Conservation (phyloP, 2,113 vertebrate genomes). For the Anser cygnoides region DNA sequence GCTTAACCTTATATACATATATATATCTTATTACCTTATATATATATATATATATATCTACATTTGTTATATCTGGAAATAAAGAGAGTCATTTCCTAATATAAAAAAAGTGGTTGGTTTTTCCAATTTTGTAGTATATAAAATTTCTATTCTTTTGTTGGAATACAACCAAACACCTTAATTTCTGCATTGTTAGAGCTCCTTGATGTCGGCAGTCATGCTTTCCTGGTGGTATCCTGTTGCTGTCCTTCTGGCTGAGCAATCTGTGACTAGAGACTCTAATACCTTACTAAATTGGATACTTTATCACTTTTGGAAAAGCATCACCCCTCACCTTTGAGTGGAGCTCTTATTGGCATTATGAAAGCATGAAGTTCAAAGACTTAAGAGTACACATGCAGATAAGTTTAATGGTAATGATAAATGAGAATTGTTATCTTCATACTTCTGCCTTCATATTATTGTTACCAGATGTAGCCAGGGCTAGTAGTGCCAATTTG, state of each 20-base stretch:
- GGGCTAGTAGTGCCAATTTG: conserved; percentile 44
- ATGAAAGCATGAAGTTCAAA: conserved; percentile 43
- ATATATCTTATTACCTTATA: too few relatives aligned
- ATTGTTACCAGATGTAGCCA: conserved; percentile 55
- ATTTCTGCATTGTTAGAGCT: not conserved
- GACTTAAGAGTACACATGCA: not conserved
- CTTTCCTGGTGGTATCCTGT: not conserved
- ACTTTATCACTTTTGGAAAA: conserved; percentile 28
- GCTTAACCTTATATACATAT: not conserved
- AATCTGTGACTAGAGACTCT: not conserved
- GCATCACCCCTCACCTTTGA: conserved; percentile 13
- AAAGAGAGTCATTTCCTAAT: not conserved
- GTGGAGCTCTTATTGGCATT: not conserved
- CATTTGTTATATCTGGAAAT: not conserved
- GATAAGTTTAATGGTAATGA: conserved; percentile 54
- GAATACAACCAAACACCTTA: not conserved
- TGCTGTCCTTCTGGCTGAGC: not conserved
- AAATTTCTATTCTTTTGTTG: not conserved
- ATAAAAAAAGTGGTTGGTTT: not conserved
- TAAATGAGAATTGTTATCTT: conserved; percentile 64
- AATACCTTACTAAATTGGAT: not conserved
- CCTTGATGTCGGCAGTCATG: not conserved
- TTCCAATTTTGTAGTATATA: not conserved
- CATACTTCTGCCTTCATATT: conserved; percentile 24
- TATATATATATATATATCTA: not conserved